Evolutionary conservation across 1,140 invertebrate species (phyloP).

Genomic region (Andricus grossulariae): DNA sequence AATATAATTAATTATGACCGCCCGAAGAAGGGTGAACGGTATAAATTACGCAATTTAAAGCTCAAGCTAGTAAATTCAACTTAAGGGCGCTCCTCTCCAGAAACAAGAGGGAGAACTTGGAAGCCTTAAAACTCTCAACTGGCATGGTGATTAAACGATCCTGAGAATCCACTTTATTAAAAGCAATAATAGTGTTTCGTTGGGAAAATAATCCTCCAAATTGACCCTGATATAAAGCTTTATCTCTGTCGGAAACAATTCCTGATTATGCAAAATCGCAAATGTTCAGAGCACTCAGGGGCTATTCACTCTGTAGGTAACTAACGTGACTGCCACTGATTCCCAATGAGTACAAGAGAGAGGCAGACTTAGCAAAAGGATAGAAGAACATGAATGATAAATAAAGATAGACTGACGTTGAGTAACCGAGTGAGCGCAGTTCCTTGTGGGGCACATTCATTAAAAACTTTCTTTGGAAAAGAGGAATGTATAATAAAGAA

Average conservation of each 20-base stretch:
- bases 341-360: too few relatives aligned
- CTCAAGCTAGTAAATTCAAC: constrained; percentile 51
- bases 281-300: not conserved
- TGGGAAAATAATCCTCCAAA: not conserved
- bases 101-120: constrained; percentile 1
- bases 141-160: constrained; percentile 13
- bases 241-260: not conserved
- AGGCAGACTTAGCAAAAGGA: too few relatives aligned
- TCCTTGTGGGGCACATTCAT: not conserved
- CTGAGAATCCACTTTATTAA: not conserved
- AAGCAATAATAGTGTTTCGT: not conserved
- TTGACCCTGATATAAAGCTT: not conserved
- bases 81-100: constrained; percentile 1
- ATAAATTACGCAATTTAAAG: constrained; percentile 60
- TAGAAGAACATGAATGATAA: too few relatives aligned
- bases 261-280: not conserved
- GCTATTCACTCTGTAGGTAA: too few relatives aligned
- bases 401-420: too few relatives aligned
- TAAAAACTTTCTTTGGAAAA: not conserved
- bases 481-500: too few relatives aligned
- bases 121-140: constrained; percentile 17
- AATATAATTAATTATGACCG: constrained; percentile 56
- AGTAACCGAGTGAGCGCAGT: too few relatives aligned
- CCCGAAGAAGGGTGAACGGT: constrained; percentile 44
- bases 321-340: too few relatives aligned